Evolutionary conservation across 2,797 vertebrate genomes (phyloP).

Genomic region (Falco peregrinus): DNA sequence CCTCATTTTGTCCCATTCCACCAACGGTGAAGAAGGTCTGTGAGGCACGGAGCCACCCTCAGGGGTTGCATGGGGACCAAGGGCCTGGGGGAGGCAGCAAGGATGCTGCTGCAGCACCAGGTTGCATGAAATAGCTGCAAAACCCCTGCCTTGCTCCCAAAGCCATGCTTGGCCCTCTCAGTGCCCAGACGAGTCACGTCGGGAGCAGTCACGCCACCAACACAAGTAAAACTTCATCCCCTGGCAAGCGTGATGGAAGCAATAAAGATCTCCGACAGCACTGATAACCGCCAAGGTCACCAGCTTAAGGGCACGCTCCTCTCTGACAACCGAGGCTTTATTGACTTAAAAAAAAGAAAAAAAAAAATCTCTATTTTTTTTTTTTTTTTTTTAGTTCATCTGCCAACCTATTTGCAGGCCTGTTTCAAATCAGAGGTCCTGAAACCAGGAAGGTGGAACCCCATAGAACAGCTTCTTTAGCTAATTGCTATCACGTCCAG

Average conservation of each 20-base stretch:
- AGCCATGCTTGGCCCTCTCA: not conserved
- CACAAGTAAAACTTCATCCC: not conserved
- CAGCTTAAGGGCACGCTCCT: not conserved
- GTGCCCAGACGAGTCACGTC: not conserved
- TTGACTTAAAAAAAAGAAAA: not conserved
- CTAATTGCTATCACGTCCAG: accelerated
- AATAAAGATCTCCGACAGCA: not conserved
- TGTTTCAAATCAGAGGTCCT: not conserved
- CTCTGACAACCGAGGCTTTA: not conserved
- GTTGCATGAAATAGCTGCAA: not conserved
- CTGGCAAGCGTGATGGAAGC: not conserved
- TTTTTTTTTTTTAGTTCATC: not conserved
- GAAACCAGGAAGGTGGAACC: not conserved
- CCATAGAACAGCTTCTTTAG: not conserved
- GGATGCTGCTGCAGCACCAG: not conserved
- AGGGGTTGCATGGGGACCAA: too few relatives aligned
- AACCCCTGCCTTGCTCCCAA: not conserved
- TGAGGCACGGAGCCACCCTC: accelerated
- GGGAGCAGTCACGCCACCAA: not conserved
- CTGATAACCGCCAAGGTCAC: slow-evolving; percentile 34
- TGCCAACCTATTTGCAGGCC: not conserved
- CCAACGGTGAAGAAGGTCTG: not conserved
- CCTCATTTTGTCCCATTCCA: not conserved
- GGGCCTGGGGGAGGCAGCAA: not conserved
- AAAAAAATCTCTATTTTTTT: not conserved